phyloP scores from a whole-genome alignment of 2,888 invertebrate species.

The Brachyptera putata region DNA sequence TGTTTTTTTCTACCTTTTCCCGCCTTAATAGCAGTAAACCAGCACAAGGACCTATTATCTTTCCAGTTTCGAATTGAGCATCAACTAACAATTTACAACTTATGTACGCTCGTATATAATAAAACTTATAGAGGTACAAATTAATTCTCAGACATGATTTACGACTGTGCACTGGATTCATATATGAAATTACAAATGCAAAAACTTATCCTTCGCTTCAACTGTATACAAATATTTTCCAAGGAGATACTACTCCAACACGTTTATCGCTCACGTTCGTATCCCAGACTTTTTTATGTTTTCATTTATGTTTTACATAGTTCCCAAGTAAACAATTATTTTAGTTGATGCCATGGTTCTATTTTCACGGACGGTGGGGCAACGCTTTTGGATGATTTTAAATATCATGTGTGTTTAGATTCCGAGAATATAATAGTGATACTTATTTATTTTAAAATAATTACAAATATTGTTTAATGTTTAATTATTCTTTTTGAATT shows the following conservation, averaged over 20 bases:
- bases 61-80: not conserved
- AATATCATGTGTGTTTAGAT: no score
- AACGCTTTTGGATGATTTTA: no score
- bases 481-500: no score
- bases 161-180: not conserved
- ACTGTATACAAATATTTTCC: not conserved
- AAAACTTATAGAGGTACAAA: not conserved
- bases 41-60: no score
- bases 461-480: no score
- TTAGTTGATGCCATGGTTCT: no score
- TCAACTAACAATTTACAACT: not conserved
- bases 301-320: not conserved
- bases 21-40: no score
- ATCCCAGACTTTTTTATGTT: not conserved
- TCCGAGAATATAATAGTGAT: no score
- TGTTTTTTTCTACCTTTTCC: no score
- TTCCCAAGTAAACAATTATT: not conserved
- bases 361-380: no score
- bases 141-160: not conserved
- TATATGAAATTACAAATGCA: not conserved
- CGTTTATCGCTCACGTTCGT: not conserved
- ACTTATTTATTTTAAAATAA: no score
- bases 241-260: not conserved
- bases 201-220: not conserved
- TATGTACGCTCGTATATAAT: not conserved